Evolutionary conservation across 2,888 invertebrate species (phyloP).

Genomic region (Cephalotes varians): DNA sequence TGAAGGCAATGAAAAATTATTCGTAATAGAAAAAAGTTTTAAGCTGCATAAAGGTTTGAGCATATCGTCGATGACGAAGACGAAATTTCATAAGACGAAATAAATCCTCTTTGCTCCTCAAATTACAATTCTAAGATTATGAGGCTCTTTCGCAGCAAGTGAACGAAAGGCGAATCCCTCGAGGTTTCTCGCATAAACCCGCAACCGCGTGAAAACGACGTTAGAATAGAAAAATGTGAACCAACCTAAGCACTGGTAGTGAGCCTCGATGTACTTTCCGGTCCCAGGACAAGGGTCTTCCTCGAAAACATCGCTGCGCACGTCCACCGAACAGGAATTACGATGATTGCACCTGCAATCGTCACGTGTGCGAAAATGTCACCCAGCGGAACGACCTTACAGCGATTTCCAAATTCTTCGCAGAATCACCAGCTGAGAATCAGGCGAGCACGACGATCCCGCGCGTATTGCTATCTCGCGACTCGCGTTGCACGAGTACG

Average conservation of each 20-base stretch:
- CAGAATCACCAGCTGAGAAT: conserved; percentile 64
- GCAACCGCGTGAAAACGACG: conserved; percentile 23
- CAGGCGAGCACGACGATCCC: conserved; percentile 50
- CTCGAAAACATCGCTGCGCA: conserved; percentile 86
- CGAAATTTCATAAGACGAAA: conserved; percentile 38
- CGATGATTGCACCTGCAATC: conserved; percentile 83
- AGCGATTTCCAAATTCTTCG: conserved; percentile 55
- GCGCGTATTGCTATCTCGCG: conserved; percentile 1
- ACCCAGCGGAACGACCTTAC: conserved; percentile 62
- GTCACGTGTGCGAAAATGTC: conserved; percentile 78
- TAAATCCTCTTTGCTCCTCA: conserved; percentile 10
- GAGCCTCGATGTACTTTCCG: conserved; percentile 88
- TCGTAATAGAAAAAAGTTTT: not conserved
- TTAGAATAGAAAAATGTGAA: conserved; percentile 70
- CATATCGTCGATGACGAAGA: conserved; percentile 5
- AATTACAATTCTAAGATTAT: conserved; percentile 18
- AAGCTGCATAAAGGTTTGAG: not conserved
- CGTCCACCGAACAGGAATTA: conserved; percentile 82
- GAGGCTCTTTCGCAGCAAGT: conserved; percentile 24
- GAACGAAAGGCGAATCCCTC: conserved; percentile 20
- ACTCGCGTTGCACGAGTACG: not conserved
- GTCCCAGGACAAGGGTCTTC: conserved; percentile 88
- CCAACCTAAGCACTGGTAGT: conserved; percentile 87
- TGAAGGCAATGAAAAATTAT: not conserved
- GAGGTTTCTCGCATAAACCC: conserved; percentile 17